Conservation (phyloP, 2,888 invertebrate genomes). For the Encarsia formosa region DNA sequence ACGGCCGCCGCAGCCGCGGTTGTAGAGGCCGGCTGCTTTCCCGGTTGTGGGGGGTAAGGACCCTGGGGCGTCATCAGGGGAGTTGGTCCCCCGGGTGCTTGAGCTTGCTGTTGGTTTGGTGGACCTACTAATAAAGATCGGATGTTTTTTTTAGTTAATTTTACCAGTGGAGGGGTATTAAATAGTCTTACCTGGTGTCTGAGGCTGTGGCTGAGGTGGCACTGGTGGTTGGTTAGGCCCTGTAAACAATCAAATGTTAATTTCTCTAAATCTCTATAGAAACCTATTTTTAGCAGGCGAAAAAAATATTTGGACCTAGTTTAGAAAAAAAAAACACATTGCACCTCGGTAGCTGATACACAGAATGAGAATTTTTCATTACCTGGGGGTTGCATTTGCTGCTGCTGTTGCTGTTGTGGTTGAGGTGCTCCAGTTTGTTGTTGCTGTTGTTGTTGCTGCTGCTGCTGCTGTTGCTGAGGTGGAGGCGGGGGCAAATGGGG, state of each 20-base stretch:
- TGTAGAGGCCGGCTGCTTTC: conserved; percentile 30
- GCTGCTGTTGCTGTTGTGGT: conserved; percentile 6
- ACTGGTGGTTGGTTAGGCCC: neutral
- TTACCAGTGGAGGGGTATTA: neutral
- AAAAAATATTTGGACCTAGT: too few relatives aligned
- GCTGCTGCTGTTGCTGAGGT: neutral
- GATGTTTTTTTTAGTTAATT: conserved; percentile 10
- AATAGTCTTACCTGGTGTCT: conserved; percentile 8
- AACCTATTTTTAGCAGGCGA: too few relatives aligned
- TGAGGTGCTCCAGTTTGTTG: conserved; percentile 7
- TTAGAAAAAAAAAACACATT: too few relatives aligned
- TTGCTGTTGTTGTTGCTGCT: neutral
- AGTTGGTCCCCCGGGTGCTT: too few relatives aligned
- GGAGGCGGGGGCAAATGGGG: neutral
- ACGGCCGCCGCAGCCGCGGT: conserved; percentile 33
- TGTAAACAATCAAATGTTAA: neutral
- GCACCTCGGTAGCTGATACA: neutral
- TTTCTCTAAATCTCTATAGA: neutral
- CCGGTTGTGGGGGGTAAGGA: conserved; percentile 35
- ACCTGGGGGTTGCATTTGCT: too few relatives aligned
- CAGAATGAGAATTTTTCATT: neutral
- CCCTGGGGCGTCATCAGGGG: conserved; percentile 3
- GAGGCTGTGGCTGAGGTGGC: conserved; percentile 25
- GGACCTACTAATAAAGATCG: conserved; percentile 8
- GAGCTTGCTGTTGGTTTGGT: conserved; percentile 23